These are phyloP conservation scores for Triplophysa bombifrons DNA, from an alignment of 2,797 vertebrate species.

Conservation along the genomic window DNA sequence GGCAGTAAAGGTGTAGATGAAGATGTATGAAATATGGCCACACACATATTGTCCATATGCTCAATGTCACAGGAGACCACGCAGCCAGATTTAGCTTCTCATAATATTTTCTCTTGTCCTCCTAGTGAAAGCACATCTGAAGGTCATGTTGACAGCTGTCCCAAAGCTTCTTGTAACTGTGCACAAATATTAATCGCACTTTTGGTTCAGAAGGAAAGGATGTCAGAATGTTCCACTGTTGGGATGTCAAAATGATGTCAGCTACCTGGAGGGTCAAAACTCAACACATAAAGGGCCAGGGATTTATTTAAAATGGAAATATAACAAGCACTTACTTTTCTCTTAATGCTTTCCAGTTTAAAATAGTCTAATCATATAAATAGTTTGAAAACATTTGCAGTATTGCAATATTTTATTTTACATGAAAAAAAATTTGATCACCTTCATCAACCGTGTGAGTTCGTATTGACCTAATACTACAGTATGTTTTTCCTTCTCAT, in stretches of 20 bases:
- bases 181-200: not conserved
- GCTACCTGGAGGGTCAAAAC: slow-evolving; percentile 17
- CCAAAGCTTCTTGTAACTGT: not conserved
- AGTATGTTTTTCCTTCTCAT: too few relatives aligned
- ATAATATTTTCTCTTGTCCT: slow-evolving; percentile 23
- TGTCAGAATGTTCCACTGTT: slow-evolving; percentile 21
- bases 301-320: slow-evolving; percentile 7
- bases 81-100: slow-evolving; percentile 10
- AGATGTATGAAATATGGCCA: slow-evolving; percentile 20
- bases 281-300: not conserved
- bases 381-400: too few relatives aligned
- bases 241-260: slow-evolving; percentile 29
- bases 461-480: too few relatives aligned
- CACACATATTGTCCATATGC: slow-evolving; percentile 12
- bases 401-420: too few relatives aligned
- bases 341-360: not conserved
- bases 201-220: slow-evolving; percentile 15
- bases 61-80: slow-evolving; percentile 45
- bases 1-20: slow-evolving; percentile 8
- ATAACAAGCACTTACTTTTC: not conserved
- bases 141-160: slow-evolving; percentile 54
- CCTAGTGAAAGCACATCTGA: slow-evolving; percentile 44
- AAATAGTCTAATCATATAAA: too few relatives aligned
- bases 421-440: too few relatives aligned
- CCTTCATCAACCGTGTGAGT: too few relatives aligned